Conservation (phyloP, 2,113 vertebrate genomes). For the Drymodes brunneopygia region DNA sequence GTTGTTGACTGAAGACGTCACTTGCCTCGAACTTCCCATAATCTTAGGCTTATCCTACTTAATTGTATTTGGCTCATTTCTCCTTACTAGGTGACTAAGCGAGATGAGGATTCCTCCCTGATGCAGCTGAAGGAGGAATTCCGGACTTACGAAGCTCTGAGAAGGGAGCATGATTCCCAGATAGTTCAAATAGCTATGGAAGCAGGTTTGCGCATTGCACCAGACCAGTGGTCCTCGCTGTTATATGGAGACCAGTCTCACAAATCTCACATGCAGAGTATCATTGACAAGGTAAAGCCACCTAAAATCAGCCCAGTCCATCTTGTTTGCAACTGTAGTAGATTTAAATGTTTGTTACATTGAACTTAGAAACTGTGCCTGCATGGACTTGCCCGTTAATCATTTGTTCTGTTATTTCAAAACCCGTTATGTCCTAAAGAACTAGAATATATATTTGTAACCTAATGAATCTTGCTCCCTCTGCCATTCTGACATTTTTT, state of each 20-base stretch:
- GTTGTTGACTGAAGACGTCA: background rate
- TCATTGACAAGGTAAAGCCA: constrained; percentile 94
- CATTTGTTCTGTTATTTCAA: background rate
- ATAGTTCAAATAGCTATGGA: constrained; percentile 99
- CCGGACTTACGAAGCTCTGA: constrained; percentile 91
- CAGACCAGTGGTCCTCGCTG: constrained; percentile 97
- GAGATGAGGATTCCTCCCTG: constrained; percentile 96
- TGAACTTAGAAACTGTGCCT: background rate
- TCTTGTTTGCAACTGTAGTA: background rate
- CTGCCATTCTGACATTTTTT: background rate
- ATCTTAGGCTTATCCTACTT: background rate
- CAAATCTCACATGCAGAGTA: constrained; percentile 99
- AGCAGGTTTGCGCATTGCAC: constrained; percentile 95
- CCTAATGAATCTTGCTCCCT: background rate
- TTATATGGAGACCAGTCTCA: constrained; percentile 96
- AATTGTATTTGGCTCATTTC: background rate
- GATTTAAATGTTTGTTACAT: background rate
- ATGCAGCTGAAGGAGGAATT: constrained; percentile 99
- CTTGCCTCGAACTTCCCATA: background rate
- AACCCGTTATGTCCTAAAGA: background rate
- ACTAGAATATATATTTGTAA: background rate
- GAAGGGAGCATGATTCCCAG: constrained; percentile 96
- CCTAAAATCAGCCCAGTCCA: background rate
- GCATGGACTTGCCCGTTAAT: rapidly evolving
- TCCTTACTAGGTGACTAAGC: constrained; percentile 87